phyloP scores from a whole-genome alignment of 2,113 vertebrate species.

The Gallinago jamesoni region DNA sequence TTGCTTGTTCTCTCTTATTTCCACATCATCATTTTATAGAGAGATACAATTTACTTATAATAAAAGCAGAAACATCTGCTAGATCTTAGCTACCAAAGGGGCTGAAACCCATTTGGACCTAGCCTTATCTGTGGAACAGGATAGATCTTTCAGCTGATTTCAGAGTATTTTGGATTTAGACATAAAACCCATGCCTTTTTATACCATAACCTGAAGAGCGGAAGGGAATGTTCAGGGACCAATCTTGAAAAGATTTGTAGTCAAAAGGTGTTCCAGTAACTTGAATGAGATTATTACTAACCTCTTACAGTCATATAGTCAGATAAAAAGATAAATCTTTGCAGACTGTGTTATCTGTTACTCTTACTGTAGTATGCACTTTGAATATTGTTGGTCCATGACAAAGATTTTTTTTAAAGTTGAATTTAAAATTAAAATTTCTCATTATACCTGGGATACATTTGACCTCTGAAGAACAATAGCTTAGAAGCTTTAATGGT shows the following conservation, averaged over 20 bases:
- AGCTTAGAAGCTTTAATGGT: background rate
- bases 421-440: conserved; percentile 18
- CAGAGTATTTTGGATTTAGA: background rate
- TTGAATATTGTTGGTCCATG: background rate
- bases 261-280: background rate
- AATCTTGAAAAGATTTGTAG: background rate
- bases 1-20: background rate
- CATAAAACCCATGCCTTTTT: background rate
- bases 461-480: background rate
- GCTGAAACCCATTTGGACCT: background rate
- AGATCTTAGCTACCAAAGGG: background rate
- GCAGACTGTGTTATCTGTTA: background rate
- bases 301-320: background rate
- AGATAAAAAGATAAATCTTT: conserved; percentile 14
- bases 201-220: background rate
- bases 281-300: background rate
- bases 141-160: background rate
- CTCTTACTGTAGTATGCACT: background rate
- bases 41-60: background rate
- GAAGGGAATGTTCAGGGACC: background rate
- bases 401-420: background rate
- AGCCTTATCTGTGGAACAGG: background rate
- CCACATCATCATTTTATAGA: background rate
- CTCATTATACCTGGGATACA: background rate
- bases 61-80: background rate